Evolutionary conservation across 2,113 vertebrate genomes (phyloP), one percentile per base, ranked within the genome.

Genomic region (Nipponia nippon): DNA sequence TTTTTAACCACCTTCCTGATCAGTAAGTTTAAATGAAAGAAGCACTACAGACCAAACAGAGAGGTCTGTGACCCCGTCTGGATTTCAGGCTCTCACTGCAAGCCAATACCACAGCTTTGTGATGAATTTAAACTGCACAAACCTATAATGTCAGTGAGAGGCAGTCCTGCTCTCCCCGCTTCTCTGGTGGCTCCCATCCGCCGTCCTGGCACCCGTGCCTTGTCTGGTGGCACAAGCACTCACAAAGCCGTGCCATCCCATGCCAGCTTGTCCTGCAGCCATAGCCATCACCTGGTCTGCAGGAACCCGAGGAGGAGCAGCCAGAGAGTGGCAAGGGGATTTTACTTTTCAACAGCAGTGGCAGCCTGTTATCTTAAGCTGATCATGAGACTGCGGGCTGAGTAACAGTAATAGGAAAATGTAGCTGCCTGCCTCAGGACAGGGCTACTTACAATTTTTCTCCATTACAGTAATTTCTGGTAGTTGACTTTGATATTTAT

Each of bases 391-490:
- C 22, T 11, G 25, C 1, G 4, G 18, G 46, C 44, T 62, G 63
- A 85, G 34, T 20, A 42, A 65, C 26, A 36, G 44, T 11, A 42
- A 16, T 2, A 58, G 61, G 49, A 75, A 83, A 90, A 85, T 9
- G 34, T 11, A 58, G 38, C 46, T 73, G 58, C 13, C 49, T 73
- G 49, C 44, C 46, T 67, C 27, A 46, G 90, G 36, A 87, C 0
- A 0, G 44, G 89, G 38, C 44, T 84, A 22, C 52, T 87, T 59
- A 56, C 9, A 29, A 10, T 72, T 83, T 97, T 97, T 84, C 95
- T 82, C 89, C 89, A 56, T 95, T 85, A 46, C 62, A 62, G 94
- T 83, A 67, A 92, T 86, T 97, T 97, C 86, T 95, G 94, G 91
- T 81, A 96, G 71, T 34, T 93, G 65, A 63, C 14, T 49, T 71